Base-by-base conservation (phyloP, 2,888 invertebrate species). In the Drosophila birchii region DNA sequence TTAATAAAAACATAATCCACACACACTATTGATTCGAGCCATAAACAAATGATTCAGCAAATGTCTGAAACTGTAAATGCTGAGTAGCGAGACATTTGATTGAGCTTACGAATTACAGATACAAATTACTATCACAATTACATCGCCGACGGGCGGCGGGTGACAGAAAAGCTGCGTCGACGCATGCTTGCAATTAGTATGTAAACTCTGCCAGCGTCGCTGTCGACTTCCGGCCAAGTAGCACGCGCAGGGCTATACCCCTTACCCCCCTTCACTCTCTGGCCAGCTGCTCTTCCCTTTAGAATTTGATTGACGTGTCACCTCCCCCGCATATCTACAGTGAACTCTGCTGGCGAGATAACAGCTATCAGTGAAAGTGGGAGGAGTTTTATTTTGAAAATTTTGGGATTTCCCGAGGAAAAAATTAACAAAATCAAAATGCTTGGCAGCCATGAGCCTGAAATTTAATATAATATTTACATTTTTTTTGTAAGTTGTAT, bases 1-100 rank as follows among this genome's bases (percentile, higher is more conserved):
- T 86, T 87, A 86, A 86, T 79, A 88, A 71, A 85, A 88, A 88
- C 84, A 86, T 11, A 8, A 8, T 1, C 69, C 32, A 8, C 32
- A 11, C 69, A 82, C 76, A 70, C 67, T 54, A 32, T 79, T 86
- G 88, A 88, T 88, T 84, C 77, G 86, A 80, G 83, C 87, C 87
- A 89, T 85, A 87, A 89, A 73, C 81, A 85, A 84, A 84, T 85
- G 85, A 85, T 84, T 88, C 89, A 89, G 85, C 89, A 86, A 79
- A 81, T 83, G 72, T 68, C 73, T 43, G 68, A 72, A 88, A 84
- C 86, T 88, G 88, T 84, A 86, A 88, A 84, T 78, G 66, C 59
- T 44, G 56, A 72, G 84, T 78, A 83, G 55, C 45, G 78, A 70
- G 84, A 86, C 88, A 84, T 78, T 70, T 79, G 78, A 80, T 82